A percentile compares a stretch with the other conserved stretches of the same genome.
Conservation (phyloP, 1,140 invertebrate species). For the Lordiphosa clarofinis region DNA sequence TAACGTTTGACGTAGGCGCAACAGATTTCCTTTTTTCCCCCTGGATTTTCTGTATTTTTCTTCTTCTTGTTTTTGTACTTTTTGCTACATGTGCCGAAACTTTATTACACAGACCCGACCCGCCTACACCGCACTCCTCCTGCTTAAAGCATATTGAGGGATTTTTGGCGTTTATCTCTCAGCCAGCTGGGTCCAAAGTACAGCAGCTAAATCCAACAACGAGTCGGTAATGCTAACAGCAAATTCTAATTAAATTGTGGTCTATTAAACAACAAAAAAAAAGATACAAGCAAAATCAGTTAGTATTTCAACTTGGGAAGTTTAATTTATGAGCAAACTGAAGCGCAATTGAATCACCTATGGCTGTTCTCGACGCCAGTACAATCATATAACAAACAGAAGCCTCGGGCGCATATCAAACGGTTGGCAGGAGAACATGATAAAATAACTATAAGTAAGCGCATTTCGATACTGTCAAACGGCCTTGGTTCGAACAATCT, state of each 20-base stretch:
- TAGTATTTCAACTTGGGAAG: background rate
- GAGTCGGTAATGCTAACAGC: conserved; percentile 7
- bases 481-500: too few relatives aligned
- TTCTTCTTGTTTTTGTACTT: conserved; percentile 8
- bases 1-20: conserved; percentile 74
- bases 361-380: too few relatives aligned
- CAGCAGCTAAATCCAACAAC: background rate
- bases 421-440: too few relatives aligned
- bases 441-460: too few relatives aligned
- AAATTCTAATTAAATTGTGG: conserved; percentile 38
- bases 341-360: too few relatives aligned
- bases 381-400: too few relatives aligned
- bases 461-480: too few relatives aligned
- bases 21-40: conserved; percentile 51
- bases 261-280: conserved; percentile 21
- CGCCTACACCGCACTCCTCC: conserved; percentile 6
- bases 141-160: conserved; percentile 16
- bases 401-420: too few relatives aligned
- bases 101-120: conserved; percentile 51
- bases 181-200: conserved; percentile 25
- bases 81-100: conserved; percentile 45
- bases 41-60: conserved; percentile 15
- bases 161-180: conserved; percentile 46
- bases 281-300: conserved; percentile 8
- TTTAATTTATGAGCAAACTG: too few relatives aligned